Base-by-base conservation (phyloP, 2,888 invertebrate genomes). In the Polymixis flavicincta region DNA sequence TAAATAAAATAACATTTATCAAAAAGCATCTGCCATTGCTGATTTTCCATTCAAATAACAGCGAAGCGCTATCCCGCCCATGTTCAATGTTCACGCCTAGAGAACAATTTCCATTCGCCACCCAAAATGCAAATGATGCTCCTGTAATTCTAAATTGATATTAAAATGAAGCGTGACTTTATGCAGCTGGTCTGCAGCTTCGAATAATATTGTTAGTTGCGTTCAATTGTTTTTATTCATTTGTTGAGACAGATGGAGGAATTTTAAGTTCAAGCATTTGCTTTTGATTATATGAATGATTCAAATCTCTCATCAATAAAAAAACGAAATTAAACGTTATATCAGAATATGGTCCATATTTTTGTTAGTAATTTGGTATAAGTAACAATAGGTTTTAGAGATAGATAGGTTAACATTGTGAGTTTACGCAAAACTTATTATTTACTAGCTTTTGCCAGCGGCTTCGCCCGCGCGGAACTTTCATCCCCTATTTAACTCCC, bases 81-180 rank as follows among this genome's bases (percentile, higher is more conserved):
- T 22, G 25, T 63, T 75, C 25, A 74, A 54, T 50, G 60, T 68
- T 77, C 19, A 67, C 69, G 81, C 66, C 65, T 72, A 68, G 71
- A 73, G 54, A 67, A 65, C 37, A 84, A 82, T 82, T 85, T 77
- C 68, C 77, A 85, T 82, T 82, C 32, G 75, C 64, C 76, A 74
- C 60, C 71, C 63, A 55, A 81, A 83, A 85, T 85, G 85, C 83
- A 78, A 85, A 85, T 85, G 32, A 14, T 2, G 66, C 45, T 80
- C 78, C 75, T 78, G 78, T 81, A 74, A 85, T 66, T 79, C 81
- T 74, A 85, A 85, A 85, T 83, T 83, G 77, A 79, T 85, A 85
- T 85, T 83, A 85, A 81, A 83, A 85, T 85, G 77, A 85, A 76
- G 79, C 61, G 22, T 59, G 19, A 64, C 68, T 76, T 75, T 72